Evolutionary conservation across 2,888 invertebrate species (phyloP).

Genomic region (Atethmia centrago): DNA sequence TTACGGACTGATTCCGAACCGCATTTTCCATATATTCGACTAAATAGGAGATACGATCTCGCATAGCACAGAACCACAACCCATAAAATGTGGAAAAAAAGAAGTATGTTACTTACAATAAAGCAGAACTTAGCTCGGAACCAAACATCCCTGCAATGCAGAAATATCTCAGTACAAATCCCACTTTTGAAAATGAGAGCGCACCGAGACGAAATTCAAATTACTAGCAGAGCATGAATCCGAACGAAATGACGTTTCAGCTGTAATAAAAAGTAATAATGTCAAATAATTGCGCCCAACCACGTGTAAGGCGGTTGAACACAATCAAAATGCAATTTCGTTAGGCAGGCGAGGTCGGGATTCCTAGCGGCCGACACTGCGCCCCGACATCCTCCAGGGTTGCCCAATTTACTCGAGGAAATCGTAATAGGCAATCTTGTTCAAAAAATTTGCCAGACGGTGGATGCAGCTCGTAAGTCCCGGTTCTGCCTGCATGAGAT

Average conservation of each 20-base stretch:
- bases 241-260: slow-evolving; percentile 69
- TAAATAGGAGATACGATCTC: slow-evolving; percentile 27
- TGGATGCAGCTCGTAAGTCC: slow-evolving; percentile 50
- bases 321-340: slow-evolving; percentile 86
- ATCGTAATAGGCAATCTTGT: slow-evolving; percentile 66
- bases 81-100: slow-evolving; percentile 54
- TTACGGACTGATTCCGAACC: slow-evolving; percentile 8
- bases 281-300: slow-evolving; percentile 81
- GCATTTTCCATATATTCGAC: slow-evolving; percentile 19
- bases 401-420: slow-evolving; percentile 67
- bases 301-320: slow-evolving; percentile 79
- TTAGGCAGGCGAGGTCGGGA: slow-evolving; percentile 65
- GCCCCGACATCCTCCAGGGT: slow-evolving; percentile 60
- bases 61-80: slow-evolving; percentile 22
- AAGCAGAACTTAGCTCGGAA: slow-evolving; percentile 58
- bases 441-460: slow-evolving; percentile 60
- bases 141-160: slow-evolving; percentile 64
- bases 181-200: slow-evolving; percentile 64
- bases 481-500: slow-evolving; percentile 42
- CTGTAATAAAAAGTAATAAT: slow-evolving; percentile 82
- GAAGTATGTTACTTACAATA: slow-evolving; percentile 53
- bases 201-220: slow-evolving; percentile 67
- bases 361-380: slow-evolving; percentile 62
- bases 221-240: slow-evolving; percentile 64
- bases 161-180: slow-evolving; percentile 56